A percentile compares a stretch with the other conserved stretches of the same genome.
phyloP scores from a whole-genome alignment of 2,113 vertebrate genomes.

The Elachura formosa region DNA sequence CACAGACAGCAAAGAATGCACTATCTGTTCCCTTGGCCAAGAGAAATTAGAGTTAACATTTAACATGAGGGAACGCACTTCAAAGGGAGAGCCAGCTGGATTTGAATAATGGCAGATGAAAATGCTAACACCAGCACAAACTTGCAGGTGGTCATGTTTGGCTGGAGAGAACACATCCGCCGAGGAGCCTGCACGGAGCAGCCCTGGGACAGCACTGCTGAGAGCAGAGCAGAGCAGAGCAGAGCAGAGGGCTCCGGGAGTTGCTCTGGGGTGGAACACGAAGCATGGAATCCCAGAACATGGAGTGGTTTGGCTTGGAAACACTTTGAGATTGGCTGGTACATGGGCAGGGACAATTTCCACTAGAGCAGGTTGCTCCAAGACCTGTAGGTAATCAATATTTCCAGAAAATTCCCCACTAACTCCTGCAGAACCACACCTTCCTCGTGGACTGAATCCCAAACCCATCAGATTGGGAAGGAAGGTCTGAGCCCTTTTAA shows the following conservation, averaged over 20 bases:
- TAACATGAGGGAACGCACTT: slow-evolving; percentile 64
- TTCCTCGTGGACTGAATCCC: background rate
- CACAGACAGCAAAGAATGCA: slow-evolving; percentile 64
- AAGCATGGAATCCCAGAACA: background rate
- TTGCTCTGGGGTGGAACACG: accelerated
- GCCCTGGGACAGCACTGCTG: background rate
- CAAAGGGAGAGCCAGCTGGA: slow-evolving; percentile 75
- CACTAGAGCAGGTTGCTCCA: background rate
- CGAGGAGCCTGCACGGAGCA: background rate
- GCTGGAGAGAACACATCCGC: slow-evolving; percentile 6
- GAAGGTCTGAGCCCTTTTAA: background rate
- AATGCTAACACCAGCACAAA: slow-evolving; percentile 68
- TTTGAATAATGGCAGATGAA: slow-evolving; percentile 50
- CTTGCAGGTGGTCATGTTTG: slow-evolving; percentile 65
- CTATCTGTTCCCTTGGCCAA: slow-evolving; percentile 44
- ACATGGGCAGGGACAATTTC: background rate
- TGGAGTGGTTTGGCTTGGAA: background rate
- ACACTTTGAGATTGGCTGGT: accelerated
- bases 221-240: background rate
- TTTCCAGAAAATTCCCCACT: background rate
- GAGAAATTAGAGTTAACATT: slow-evolving; percentile 70
- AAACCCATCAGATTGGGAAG: background rate
- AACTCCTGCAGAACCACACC: background rate
- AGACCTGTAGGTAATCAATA: accelerated
- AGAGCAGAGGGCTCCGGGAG: background rate